Evolutionary conservation across 2,113 vertebrate genomes (phyloP), one percentile per base, ranked within the genome.

Genomic region (Trinectes maculatus): DNA sequence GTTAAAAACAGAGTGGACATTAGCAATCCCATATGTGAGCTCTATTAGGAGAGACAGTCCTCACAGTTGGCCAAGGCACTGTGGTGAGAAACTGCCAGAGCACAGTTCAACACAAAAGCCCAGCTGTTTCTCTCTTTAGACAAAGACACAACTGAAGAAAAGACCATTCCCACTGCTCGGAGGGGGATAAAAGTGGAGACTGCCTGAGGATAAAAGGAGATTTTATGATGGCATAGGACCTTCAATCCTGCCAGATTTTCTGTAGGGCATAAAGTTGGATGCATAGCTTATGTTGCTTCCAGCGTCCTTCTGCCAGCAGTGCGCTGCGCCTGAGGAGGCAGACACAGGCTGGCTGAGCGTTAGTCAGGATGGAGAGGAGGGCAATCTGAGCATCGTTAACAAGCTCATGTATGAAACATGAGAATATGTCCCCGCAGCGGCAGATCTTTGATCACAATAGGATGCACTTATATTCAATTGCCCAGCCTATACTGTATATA

Each of bases 371-470:
- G 77, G 69, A 77, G 79, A 73, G 79, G 52, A 72, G 66, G 77
- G 79, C 62, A 72, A 79, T 73, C 65, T 72, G 78, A 89, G 77
- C 42, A 26, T 40, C 25, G 83, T 67, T 91, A 91, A 91, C 89
- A 85, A 89, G 82, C 79, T 90, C 79, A 89, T 89, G 87, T 86
- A 87, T 90, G 70, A 89, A 90, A 89, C 85, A 90, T 87, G 86
- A 86, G 86, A 80, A 72, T 64, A 59, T 75, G 57, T 54, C 78
- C 52, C 65, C 31, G 19, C 74, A 74, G 76, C 49, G 39, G 71
- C 62, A 52, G 29, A 57, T 70, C 79, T 79, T 77, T 77, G 42
- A 82, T 71, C 71, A 77, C 87, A 84, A 87, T 76, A 60, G 64
- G 60, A 78, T 68, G 52, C 70, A 84, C 74, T 85, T 82, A 68